Evolutionary conservation across 2,113 vertebrate species (phyloP).

Genomic region (Eurystomus gularis): DNA sequence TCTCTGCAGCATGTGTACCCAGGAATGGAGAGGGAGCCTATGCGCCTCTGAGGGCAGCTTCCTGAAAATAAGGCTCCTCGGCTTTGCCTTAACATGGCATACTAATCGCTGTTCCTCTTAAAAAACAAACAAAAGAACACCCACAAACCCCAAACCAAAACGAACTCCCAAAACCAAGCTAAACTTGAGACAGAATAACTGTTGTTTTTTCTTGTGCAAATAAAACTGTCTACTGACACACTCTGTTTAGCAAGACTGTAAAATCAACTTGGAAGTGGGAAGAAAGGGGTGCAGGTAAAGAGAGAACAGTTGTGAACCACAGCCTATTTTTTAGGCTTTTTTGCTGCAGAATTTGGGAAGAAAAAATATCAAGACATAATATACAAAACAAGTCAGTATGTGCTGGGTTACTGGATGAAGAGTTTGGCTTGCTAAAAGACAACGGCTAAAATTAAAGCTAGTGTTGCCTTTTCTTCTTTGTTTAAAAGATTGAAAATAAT

Average conservation of each 20-base stretch:
- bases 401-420: neutral
- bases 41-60: neutral
- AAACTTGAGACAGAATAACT: neutral
- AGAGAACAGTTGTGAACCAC: neutral
- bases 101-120: neutral
- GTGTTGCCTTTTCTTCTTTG: neutral
- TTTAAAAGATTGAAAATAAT: neutral
- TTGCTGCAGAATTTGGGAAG: neutral
- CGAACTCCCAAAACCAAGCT: neutral
- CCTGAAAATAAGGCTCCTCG: neutral
- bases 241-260: neutral
- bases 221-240: neutral
- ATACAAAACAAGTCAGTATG: neutral
- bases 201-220: neutral
- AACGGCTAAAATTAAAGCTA: neutral
- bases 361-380: neutral
- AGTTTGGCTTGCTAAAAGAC: neutral
- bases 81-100: neutral
- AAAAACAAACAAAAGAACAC: neutral
- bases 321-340: too few relatives aligned
- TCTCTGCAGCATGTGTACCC: neutral
- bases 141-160: neutral
- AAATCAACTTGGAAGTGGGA: neutral
- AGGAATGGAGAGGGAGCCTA: neutral
- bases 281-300: fast-evolving